Percentiles rank a stretch among this genome's conserved stretches.
These are phyloP conservation scores for Lissocephala sabroskyi DNA, from an alignment of 2,888 invertebrate genomes.

Conservation along the genomic window DNA sequence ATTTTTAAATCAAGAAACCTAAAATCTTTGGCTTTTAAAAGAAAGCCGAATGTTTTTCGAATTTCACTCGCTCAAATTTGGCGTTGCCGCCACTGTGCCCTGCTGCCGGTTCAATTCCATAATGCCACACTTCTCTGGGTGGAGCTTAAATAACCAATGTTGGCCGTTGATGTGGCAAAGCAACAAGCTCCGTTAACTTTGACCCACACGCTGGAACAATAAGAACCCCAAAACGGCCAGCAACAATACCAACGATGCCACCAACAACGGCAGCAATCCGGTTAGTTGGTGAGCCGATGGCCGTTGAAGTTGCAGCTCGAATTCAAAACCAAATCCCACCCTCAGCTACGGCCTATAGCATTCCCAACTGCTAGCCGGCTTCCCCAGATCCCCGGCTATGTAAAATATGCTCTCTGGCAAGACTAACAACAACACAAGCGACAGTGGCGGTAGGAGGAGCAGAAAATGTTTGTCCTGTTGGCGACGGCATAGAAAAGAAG, in stretches of 20 bases:
- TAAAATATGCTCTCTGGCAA: slow-evolving; percentile 35
- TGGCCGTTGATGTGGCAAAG: slow-evolving; percentile 27
- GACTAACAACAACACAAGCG: not conserved
- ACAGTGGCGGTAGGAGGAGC: too few species aligned
- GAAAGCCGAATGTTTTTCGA: too few species aligned
- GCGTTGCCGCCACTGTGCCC: not conserved
- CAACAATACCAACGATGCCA: not conserved
- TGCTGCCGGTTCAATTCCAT: slow-evolving; percentile 8
- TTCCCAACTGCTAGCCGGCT: too few species aligned
- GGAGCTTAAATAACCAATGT: slow-evolving; percentile 28
- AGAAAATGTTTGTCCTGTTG: not conserved
- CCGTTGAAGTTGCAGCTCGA: slow-evolving; percentile 41
- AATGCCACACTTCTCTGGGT: slow-evolving; percentile 12
- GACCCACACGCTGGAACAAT: slow-evolving; percentile 14
- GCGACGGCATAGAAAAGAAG: slow-evolving; percentile 4
- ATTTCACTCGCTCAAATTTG: too few species aligned
- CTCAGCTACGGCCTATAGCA: not conserved
- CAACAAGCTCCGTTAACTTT: slow-evolving; percentile 58
- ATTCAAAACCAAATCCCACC: slow-evolving; percentile 20
- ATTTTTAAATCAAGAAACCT: too few species aligned
- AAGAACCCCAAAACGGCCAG: not conserved
- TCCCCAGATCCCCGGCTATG: not conserved
- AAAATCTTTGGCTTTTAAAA: too few species aligned
- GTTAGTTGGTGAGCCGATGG: slow-evolving; percentile 15
- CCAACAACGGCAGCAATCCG: slow-evolving; percentile 13